Conservation (phyloP, 2,113 vertebrate species). For the Laticauda laticaudata region DNA sequence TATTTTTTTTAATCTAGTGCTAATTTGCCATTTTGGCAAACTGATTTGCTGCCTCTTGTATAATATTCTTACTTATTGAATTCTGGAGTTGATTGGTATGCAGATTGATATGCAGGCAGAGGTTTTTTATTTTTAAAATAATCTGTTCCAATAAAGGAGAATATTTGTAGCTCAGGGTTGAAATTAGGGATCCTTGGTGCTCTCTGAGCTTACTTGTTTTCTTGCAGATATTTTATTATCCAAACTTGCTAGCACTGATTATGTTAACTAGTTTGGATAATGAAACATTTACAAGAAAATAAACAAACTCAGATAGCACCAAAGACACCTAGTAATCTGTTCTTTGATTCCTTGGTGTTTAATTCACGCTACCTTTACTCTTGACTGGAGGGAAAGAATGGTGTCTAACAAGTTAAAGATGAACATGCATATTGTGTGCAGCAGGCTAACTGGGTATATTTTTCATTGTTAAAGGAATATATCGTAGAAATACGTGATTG, state of each 20-base stretch:
- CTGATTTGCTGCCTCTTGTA: neutral
- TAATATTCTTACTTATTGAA: neutral
- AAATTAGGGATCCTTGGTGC: neutral
- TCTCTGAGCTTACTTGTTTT: neutral
- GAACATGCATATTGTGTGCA: neutral
- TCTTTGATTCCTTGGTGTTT: neutral
- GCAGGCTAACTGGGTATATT: neutral
- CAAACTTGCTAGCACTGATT: neutral
- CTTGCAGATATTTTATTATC: neutral
- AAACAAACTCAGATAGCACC: neutral
- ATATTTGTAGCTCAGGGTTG: neutral
- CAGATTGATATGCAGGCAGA: neutral
- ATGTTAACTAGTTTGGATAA: neutral
- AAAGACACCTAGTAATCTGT: neutral
- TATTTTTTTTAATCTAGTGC: neutral
- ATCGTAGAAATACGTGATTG: neutral
- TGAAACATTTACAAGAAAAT: neutral
- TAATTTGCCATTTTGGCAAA: neutral
- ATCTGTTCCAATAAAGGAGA: neutral
- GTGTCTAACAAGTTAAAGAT: neutral
- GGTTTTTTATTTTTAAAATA: neutral
- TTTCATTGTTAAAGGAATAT: neutral
- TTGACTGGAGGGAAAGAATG: neutral
- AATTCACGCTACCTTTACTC: neutral
- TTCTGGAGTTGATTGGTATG: neutral